phyloP scores from a whole-genome alignment of 2,797 vertebrate genomes.

The Diglossa cyanea region DNA sequence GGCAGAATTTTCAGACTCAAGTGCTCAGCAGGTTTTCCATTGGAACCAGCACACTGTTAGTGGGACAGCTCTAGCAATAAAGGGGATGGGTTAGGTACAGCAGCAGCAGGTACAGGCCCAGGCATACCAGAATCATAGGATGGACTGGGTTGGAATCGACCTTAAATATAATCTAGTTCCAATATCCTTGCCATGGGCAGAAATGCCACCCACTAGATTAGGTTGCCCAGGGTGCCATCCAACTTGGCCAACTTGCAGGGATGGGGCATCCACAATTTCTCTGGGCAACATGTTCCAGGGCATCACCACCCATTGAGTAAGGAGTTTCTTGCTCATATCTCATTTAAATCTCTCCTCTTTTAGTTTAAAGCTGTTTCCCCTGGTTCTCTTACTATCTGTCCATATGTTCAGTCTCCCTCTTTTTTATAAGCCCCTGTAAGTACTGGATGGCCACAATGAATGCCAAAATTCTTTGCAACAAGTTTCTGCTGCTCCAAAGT shows the following conservation, averaged over 20 bases:
- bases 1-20: not conserved
- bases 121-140: not conserved
- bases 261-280: not conserved
- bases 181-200: not conserved
- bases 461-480: not conserved
- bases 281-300: not conserved
- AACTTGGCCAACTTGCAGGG: not conserved
- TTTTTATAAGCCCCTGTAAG: not conserved
- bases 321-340: not conserved
- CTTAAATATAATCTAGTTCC: not conserved
- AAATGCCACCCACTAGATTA: not conserved
- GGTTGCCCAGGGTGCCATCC: fast-evolving
- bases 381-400: not conserved
- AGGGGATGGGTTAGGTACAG: not conserved
- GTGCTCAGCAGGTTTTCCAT: not conserved
- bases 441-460: not conserved
- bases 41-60: fast-evolving
- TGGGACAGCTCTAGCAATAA: fast-evolving
- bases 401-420: not conserved
- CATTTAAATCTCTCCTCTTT: not conserved
- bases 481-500: not conserved
- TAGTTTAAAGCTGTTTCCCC: not conserved
- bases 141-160: not conserved
- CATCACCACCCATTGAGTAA: not conserved
- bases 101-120: not conserved